Base-by-base conservation (phyloP, 2,888 invertebrate species). In the Thereva unica region DNA sequence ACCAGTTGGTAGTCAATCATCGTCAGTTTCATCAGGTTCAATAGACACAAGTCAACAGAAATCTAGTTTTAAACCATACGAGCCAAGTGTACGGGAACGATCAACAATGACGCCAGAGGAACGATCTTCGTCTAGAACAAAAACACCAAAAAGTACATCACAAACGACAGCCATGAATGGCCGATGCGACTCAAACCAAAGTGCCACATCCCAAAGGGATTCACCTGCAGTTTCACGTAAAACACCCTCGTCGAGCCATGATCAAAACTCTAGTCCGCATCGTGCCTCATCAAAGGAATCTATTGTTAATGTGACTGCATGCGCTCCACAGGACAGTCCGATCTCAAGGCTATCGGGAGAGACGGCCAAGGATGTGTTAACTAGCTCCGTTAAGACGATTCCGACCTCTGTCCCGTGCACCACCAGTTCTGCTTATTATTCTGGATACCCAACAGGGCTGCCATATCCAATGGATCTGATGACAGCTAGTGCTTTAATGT, bases 1-100 rank as follows among this genome's bases (percentile, higher is more conserved):
- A 37, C 83, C 83, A 34, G 76, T 79, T 54, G 77, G 79, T 72
- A 80, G 78, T 74, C 78, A 79, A 72, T 78, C 79, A 69, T 75
- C 80, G 68, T 70, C 77, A 4, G 73, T 75, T 9, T 76, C 82
- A 56, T 82, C 84, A 68, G 79, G 80, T 12, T 80, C 80, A 12
- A 75, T 68, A 8, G 69, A 69, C 38, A 52, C 50, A 34, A 64
- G 44, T 53, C 53, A 53, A 38, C 64, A 64, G 47, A 88, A 86
- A 75, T 85, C 85, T 67, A 87, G 86, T 78, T 90, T 89, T 80
- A 91, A 90, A 82, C 90, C 90, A 75, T 91, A 91, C 80, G 90
- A 90, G 82, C 86, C 88, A 74, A 85, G 84, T 80, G 78, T 84
- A 73, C 54, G 67, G 4, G 66, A 68, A 41, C 83, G 87, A 75